Percentiles rank a stretch among this genome's conserved stretches.
These are phyloP conservation scores for Drosophila rubida DNA, from an alignment of 2,888 invertebrate genomes.

Conservation along the genomic window DNA sequence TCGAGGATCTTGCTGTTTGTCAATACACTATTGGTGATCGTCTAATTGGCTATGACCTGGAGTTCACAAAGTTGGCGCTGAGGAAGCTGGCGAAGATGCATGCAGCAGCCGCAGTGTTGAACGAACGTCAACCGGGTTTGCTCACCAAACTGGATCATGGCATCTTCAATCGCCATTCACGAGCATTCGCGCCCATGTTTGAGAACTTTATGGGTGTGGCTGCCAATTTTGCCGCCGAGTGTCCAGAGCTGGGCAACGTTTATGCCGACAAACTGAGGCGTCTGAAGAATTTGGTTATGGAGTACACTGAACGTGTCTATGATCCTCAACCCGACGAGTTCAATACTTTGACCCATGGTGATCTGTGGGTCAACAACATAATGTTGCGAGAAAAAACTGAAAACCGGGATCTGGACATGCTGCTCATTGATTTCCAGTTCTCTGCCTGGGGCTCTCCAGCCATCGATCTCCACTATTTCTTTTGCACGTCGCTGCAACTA, in stretches of 20 bases:
- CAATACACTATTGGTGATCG: conserved; percentile 74
- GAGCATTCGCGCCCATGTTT: conserved; percentile 69
- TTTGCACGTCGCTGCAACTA: conserved; percentile 76
- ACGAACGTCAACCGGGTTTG: conserved; percentile 76
- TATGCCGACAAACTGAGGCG: conserved; percentile 77
- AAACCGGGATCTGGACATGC: conserved; percentile 58
- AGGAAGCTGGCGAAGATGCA: conserved; percentile 86
- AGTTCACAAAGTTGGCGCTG: conserved; percentile 82
- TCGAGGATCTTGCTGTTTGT: conserved; percentile 70
- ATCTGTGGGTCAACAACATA: conserved; percentile 82
- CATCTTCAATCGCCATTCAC: conserved; percentile 80
- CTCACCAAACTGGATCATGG: conserved; percentile 76
- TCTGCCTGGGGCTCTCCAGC: conserved; percentile 82
- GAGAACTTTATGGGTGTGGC: conserved; percentile 68
- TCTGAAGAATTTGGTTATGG: conserved; percentile 73
- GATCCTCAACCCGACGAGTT: conserved; percentile 58
- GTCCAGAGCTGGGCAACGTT: conserved; percentile 68
- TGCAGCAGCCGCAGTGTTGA: conserved; percentile 85
- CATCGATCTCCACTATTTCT: conserved; percentile 82
- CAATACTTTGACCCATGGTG: conserved; percentile 81
- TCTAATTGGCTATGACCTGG: conserved; percentile 82
- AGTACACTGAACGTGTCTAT: conserved; percentile 73
- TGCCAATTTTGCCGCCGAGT: conserved; percentile 68
- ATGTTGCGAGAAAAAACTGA: conserved; percentile 65
- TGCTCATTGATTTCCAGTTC: conserved; percentile 83